phyloP scores from a whole-genome alignment of 2,888 invertebrate genomes.

The Sphinx pinastri region DNA sequence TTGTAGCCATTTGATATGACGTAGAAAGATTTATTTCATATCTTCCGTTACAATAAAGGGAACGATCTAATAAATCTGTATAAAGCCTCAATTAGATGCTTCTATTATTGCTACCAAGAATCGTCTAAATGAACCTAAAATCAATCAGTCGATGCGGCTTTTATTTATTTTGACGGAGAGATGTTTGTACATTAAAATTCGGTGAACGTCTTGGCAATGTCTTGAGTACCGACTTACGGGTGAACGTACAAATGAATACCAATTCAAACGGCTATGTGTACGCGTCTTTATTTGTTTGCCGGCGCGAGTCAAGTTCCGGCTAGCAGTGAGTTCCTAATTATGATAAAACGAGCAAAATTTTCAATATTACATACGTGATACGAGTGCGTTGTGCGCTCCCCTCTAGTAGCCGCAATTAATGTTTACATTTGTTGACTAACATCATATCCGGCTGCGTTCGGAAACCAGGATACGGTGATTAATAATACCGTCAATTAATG shows the following conservation, averaged over 20 bases:
- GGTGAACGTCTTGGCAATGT: neutral
- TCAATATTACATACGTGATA: constrained; percentile 37
- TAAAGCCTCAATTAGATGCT: neutral
- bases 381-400: constrained; percentile 33
- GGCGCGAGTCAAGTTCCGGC: constrained; percentile 54
- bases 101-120: too few relatives aligned
- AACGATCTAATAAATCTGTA: neutral
- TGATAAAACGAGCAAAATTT: constrained; percentile 48
- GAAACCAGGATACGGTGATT: constrained; percentile 21
- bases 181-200: constrained; percentile 6
- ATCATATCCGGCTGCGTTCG: constrained; percentile 27
- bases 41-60: too few relatives aligned
- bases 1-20: too few relatives aligned
- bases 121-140: neutral
- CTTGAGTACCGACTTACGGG: neutral
- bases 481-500: constrained; percentile 7
- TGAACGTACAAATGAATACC: constrained; percentile 13
- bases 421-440: constrained; percentile 40
- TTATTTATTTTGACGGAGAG: constrained; percentile 8
- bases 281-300: constrained; percentile 41
- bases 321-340: constrained; percentile 53
- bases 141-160: neutral
- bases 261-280: constrained; percentile 33
- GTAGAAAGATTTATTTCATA: too few relatives aligned
- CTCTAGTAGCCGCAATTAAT: constrained; percentile 37